Percentiles rank a stretch among this genome's conserved stretches.
phyloP scores from a whole-genome alignment of 2,888 invertebrate genomes.

The Eubasilissa splendida region DNA sequence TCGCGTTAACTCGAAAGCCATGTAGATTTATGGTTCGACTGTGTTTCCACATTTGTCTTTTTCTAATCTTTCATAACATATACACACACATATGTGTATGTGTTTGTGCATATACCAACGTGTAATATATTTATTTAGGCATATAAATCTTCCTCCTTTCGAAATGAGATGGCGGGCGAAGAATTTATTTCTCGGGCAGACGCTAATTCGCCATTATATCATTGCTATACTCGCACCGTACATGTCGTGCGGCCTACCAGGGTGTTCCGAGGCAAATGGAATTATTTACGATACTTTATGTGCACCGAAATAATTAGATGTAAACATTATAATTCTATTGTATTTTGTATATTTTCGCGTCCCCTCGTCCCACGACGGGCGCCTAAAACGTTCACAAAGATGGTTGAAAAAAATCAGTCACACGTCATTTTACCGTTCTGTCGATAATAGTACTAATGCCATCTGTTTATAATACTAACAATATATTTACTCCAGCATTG shows the following conservation, averaged over 20 bases:
- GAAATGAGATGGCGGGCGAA: neutral
- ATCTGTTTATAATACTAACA: too few relatives aligned
- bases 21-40: slow-evolving; percentile 2
- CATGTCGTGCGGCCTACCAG: neutral
- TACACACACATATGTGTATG: too few relatives aligned
- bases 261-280: neutral
- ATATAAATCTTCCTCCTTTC: slow-evolving; percentile 4
- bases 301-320: too few relatives aligned
- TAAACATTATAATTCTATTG: too few relatives aligned
- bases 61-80: too few relatives aligned
- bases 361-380: too few relatives aligned
- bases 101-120: neutral
- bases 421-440: too few relatives aligned
- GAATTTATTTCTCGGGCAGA: slow-evolving; percentile 25
- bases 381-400: too few relatives aligned
- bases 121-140: neutral
- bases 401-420: too few relatives aligned
- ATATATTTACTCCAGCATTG: too few relatives aligned
- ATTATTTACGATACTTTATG: neutral
- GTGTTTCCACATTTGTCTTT: neutral
- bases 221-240: neutral
- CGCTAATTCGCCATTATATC: slow-evolving; percentile 32
- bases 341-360: too few relatives aligned
- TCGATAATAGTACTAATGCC: too few relatives aligned
- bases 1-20: neutral